Percentiles rank a stretch among this genome's conserved stretches.
These are phyloP conservation scores for Cossypha polioptera DNA, from an alignment of 2,797 vertebrate genomes.

Conservation along the genomic window DNA sequence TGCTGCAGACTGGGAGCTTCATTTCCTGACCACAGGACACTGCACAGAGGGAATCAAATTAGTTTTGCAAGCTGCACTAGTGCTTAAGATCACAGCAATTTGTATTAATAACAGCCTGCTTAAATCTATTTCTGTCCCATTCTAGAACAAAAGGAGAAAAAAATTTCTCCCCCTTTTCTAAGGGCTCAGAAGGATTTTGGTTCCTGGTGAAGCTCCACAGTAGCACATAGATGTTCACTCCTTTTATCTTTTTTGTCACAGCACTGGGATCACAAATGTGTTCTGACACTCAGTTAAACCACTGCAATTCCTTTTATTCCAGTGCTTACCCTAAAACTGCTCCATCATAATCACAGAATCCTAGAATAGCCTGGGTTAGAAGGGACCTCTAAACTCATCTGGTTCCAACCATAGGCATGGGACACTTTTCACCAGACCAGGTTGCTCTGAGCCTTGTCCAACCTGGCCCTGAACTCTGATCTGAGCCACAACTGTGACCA, in stretches of 20 bases:
- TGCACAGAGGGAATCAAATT: not conserved
- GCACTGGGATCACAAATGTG: not conserved
- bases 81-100: not conserved
- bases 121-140: not conserved
- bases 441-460: fast-evolving
- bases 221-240: not conserved
- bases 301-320: not conserved
- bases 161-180: not conserved
- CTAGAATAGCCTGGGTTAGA: not conserved
- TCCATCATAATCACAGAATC: not conserved
- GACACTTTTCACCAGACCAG: not conserved
- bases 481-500: not conserved
- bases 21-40: not conserved
- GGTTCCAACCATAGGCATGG: not conserved
- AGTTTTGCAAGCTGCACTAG: not conserved
- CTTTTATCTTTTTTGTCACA: not conserved
- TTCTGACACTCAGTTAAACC: not conserved
- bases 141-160: not conserved
- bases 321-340: not conserved
- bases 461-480: not conserved
- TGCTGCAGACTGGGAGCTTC: not conserved
- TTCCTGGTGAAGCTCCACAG: not conserved
- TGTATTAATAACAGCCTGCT: not conserved
- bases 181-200: not conserved
- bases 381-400: not conserved